phyloP scores from a whole-genome alignment of 2,113 vertebrate genomes.

The Cololabis saira region DNA sequence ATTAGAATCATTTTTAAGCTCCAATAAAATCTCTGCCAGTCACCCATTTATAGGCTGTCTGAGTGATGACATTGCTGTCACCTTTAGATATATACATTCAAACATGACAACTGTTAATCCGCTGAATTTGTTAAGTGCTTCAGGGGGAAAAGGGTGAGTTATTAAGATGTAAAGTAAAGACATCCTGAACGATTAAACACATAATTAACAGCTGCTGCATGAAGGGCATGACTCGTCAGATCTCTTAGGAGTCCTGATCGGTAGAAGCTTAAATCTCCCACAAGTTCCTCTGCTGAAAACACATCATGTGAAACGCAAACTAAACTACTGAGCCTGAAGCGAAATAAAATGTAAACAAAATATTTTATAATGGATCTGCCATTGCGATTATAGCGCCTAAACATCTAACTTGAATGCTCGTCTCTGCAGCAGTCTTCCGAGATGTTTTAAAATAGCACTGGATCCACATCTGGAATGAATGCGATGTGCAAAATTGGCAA shows the following conservation, averaged over 20 bases:
- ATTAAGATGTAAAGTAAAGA: conserved; percentile 90
- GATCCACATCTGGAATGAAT: conserved; percentile 39
- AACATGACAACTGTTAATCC: conserved; percentile 56
- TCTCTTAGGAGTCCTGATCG: conserved; percentile 56
- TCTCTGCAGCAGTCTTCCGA: conserved; percentile 23
- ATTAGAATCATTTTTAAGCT: conserved; percentile 40
- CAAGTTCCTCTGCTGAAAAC: conserved; percentile 44
- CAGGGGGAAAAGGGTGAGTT: conserved; percentile 81
- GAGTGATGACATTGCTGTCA: conserved; percentile 66
- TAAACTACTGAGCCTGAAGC: conserved; percentile 6
- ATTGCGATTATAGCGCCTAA: no score
- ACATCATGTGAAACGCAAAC: conserved; percentile 39
- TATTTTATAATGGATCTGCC: neutral
- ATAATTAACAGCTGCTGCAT: conserved; percentile 64
- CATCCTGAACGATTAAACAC: conserved; percentile 84
- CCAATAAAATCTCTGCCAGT: conserved; percentile 35
- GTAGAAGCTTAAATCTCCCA: conserved; percentile 37
- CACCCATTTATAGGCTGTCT: conserved; percentile 27
- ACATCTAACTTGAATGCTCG: conserved; percentile 12
- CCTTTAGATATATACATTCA: conserved; percentile 66
- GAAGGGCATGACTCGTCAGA: conserved; percentile 70
- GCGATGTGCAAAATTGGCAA: conserved; percentile 27
- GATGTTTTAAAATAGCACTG: conserved; percentile 24
- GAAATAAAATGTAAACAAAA: conserved; percentile 15
- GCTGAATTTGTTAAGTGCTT: conserved; percentile 51